These are phyloP conservation scores for Volucella zonaria DNA, from an alignment of 2,888 invertebrate genomes.

Conservation along the genomic window DNA sequence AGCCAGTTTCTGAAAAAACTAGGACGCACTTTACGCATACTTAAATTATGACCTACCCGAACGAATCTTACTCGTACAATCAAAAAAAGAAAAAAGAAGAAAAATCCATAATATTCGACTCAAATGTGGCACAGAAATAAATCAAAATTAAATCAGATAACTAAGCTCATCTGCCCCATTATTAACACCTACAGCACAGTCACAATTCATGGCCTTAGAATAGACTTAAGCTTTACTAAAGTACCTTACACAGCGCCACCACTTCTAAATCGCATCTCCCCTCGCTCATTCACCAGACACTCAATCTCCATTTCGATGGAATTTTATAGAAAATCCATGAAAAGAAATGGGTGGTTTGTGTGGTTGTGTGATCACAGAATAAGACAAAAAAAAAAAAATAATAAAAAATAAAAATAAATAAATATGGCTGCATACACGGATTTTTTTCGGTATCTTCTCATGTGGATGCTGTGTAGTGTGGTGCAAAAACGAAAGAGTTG, in stretches of 20 bases:
- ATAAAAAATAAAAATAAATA: constrained; percentile 50
- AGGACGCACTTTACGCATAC: constrained; percentile 67
- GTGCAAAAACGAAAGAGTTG: constrained; percentile 68
- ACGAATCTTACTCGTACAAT: not conserved
- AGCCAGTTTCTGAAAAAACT: constrained; percentile 66
- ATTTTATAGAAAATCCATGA: constrained; percentile 71
- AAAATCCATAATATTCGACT: constrained; percentile 4
- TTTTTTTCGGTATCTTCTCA: constrained; percentile 33
- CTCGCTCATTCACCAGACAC: constrained; percentile 51
- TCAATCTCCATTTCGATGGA: constrained; percentile 73
- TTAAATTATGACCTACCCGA: constrained; percentile 67
- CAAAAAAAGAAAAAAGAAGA: constrained; percentile 25
- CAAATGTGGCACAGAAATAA: constrained; percentile 16
- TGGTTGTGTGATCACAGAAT: constrained; percentile 26
- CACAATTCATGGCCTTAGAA: constrained; percentile 30
- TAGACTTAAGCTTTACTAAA: constrained; percentile 10
- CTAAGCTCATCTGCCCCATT: constrained; percentile 62
- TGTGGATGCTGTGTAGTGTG: constrained; percentile 57
- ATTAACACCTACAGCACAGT: constrained; percentile 46
- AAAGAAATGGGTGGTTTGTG: constrained; percentile 69
- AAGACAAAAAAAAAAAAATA: constrained; percentile 13
- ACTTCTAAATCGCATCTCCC: constrained; percentile 15
- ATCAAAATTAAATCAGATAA: constrained; percentile 13
- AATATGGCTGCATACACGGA: constrained; percentile 62
- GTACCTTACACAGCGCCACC: constrained; percentile 22